Evolutionary conservation across 2,797 vertebrate species (phyloP), one percentile per base, ranked within the genome.

Genomic region (Enteromius thamalakanensis): DNA sequence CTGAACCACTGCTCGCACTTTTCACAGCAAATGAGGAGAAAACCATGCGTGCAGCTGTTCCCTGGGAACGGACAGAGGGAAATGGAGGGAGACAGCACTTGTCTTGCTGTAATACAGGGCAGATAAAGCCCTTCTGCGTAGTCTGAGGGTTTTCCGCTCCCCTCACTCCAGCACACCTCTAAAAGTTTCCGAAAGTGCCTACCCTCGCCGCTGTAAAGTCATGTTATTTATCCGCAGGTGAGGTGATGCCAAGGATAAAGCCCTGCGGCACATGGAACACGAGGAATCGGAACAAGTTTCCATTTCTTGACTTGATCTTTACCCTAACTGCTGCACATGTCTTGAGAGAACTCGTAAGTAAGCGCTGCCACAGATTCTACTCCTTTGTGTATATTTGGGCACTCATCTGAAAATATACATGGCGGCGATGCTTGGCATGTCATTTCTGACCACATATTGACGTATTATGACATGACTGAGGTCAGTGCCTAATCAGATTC

Each of bases 41-140:
- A 92, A 92, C 91, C 92, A 86, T 82, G 81, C 88, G 86, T 90
- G 92, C 92, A 93, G 92, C 92, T 94, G 92, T 92, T 92, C 89
- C 89, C 90, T 87, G 75, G 77, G 88, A 92, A 89, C 83, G 84
- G 84, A 90, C 86, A 64, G 60, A 84, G 87, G 86, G 86, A 74
- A 64, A 78, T 32, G 91, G 88, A 87, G n/a, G 62, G 68, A 76
- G 65, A 34, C 58, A 79, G 82, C 74, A 84, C 60, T 80, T 84
- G 65, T 82, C 79, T 69, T 58, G 32, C 62, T n/a, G 79, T 79
- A 60, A 79, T 79, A 82, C 51, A 64, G 69, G 51, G 49, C 65
- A 55, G 42, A 82, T 79, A 69, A 79, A 83, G 37, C 62, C 64
- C 14, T 45, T 51, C 45, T 62, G 29, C 53, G 23, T 26, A 76